A percentile compares a stretch with the other conserved stretches of the same genome.
Conservation (phyloP, 2,888 invertebrate species). For the Halictus ligatus region DNA sequence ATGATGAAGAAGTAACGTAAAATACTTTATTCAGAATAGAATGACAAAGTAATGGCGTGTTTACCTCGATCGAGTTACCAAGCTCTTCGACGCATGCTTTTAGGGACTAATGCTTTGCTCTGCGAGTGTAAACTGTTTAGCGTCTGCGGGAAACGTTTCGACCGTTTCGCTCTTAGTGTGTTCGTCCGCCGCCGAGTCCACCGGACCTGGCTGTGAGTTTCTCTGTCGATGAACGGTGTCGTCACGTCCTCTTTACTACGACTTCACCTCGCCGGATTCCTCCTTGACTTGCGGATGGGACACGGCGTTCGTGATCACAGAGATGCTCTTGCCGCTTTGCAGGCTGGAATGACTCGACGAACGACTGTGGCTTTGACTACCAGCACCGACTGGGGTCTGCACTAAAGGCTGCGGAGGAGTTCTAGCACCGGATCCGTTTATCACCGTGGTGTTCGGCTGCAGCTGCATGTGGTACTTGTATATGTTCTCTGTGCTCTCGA, state of each 20-base stretch:
- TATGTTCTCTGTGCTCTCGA: conserved; percentile 92
- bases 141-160: conserved; percentile 29
- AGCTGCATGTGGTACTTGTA: conserved; percentile 94
- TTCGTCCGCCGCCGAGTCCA: conserved; percentile 39
- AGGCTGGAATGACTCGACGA: conserved; percentile 87
- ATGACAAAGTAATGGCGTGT: conserved; percentile 18
- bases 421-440: conserved; percentile 86
- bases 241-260: conserved; percentile 71
- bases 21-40: conserved; percentile 37
- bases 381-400: conserved; percentile 88
- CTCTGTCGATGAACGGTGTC: conserved; percentile 18
- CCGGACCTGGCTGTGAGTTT: conserved; percentile 22
- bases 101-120: conserved; percentile 53
- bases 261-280: conserved; percentile 71
- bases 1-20: conserved; percentile 22
- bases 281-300: conserved; percentile 77
- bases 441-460: conserved; percentile 86
- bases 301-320: conserved; percentile 70
- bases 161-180: conserved; percentile 48
- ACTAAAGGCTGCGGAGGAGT: conserved; percentile 89
- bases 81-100: conserved; percentile 49
- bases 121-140: conserved; percentile 47
- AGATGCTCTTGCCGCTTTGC: conserved; percentile 80
- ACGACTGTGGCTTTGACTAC: conserved; percentile 87
- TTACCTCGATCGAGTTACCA: conserved; percentile 46